Percentiles rank a stretch among this genome's conserved stretches.
Evolutionary conservation across 2,113 vertebrate genomes (phyloP).

Genomic region (Lagenorhynchus albirostris): DNA sequence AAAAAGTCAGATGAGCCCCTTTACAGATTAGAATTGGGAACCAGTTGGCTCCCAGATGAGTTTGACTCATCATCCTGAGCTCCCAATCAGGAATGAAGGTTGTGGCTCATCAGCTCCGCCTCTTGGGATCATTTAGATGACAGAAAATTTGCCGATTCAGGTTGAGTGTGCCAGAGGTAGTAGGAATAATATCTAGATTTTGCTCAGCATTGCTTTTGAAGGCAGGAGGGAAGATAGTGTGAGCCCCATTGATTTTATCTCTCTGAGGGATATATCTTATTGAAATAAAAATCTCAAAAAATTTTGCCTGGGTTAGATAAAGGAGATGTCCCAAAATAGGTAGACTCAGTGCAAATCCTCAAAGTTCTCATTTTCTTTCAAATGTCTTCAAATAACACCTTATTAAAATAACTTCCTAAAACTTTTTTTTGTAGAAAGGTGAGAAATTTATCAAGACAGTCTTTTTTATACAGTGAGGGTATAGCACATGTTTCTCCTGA

Average conservation of each 20-base stretch:
- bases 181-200: background rate
- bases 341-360: background rate
- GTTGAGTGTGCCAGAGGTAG: background rate
- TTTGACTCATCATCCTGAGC: background rate
- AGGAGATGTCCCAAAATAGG: background rate
- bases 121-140: background rate
- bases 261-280: background rate
- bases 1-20: background rate
- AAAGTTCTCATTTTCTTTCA: background rate
- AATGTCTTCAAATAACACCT: background rate
- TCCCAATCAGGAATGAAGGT: background rate
- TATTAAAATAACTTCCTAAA: background rate
- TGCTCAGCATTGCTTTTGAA: background rate
- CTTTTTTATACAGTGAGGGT: background rate
- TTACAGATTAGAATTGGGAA: background rate
- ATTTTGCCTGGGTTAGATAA: background rate
- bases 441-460: background rate
- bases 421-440: background rate
- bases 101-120: background rate
- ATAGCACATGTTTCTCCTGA: background rate
- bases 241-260: background rate
- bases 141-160: background rate
- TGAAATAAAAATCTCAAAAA: background rate
- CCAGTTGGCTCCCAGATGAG: background rate
- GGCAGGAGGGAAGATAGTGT: background rate